Conservation (phyloP, 2,888 invertebrate genomes). For the Ischnus inquisitorius region DNA sequence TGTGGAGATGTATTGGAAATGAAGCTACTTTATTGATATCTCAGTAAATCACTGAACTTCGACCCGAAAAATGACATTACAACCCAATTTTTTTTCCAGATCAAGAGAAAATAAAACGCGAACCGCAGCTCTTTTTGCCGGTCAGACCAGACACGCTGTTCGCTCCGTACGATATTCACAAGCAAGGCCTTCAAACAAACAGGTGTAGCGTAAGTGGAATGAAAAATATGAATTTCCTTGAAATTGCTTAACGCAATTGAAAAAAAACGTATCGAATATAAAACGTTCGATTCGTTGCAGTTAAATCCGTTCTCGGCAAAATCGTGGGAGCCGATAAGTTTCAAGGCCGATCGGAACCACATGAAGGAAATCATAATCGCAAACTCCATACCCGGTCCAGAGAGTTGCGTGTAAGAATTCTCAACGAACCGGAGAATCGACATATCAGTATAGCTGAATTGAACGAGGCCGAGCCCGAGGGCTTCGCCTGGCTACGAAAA, state of each 20-base stretch:
- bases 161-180: conserved; percentile 84
- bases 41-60: too few relatives aligned
- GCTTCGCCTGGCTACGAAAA: conserved; percentile 25
- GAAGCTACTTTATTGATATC: too few relatives aligned
- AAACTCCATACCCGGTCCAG: conserved; percentile 94
- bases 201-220: conserved; percentile 82
- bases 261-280: not conserved
- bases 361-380: conserved; percentile 89
- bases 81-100: conserved; percentile 73
- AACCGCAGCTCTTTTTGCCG: conserved; percentile 84
- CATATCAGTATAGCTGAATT: conserved; percentile 78
- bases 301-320: conserved; percentile 84
- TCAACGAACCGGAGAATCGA: conserved; percentile 70
- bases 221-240: not conserved
- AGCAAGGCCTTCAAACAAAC: conserved; percentile 83
- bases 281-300: conserved; percentile 72
- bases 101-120: conserved; percentile 83
- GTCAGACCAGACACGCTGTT: conserved; percentile 85
- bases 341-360: conserved; percentile 84
- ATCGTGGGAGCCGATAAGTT: conserved; percentile 85
- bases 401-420: conserved; percentile 92
- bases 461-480: conserved; percentile 47
- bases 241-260: too few relatives aligned
- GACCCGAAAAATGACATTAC: not conserved
- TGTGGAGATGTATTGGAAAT: too few relatives aligned